phyloP scores from a whole-genome alignment of 2,797 vertebrate species.

The Brotula barbata region DNA sequence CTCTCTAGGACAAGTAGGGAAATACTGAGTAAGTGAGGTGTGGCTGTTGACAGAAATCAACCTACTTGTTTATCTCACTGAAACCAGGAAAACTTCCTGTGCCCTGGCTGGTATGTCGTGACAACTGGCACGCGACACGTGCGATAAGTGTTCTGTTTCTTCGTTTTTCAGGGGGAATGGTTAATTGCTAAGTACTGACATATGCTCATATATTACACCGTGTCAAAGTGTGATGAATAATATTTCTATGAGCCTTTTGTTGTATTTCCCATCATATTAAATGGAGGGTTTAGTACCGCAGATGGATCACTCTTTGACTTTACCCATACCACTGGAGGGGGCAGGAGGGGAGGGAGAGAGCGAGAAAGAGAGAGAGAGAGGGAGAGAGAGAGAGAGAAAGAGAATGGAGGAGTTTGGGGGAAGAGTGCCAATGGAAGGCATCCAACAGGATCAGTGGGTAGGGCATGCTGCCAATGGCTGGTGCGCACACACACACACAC shows the following conservation, averaged over 20 bases:
- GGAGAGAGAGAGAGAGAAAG: slow-evolving; percentile 33
- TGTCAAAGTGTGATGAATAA: slow-evolving; percentile 18
- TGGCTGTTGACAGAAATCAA: slow-evolving; percentile 9
- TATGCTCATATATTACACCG: slow-evolving; percentile 7
- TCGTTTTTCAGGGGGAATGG: slow-evolving; percentile 7
- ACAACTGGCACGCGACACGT: background rate
- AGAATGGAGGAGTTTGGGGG: slow-evolving; percentile 58
- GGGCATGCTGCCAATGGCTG: slow-evolving; percentile 74
- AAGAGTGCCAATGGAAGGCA: slow-evolving; percentile 74
- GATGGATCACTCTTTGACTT: slow-evolving; percentile 30
- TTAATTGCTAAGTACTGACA: slow-evolving; percentile 1
- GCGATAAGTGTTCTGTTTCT: background rate
- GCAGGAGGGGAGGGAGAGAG: too few species aligned
- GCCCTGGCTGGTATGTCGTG: slow-evolving; percentile 9
- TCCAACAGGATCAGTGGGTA: slow-evolving; percentile 77
- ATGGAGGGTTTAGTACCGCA: slow-evolving; percentile 41
- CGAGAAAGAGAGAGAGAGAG: slow-evolving; percentile 25
- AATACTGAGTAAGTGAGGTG: too few species aligned
- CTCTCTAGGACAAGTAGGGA: too few species aligned
- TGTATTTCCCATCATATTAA: slow-evolving; percentile 49
- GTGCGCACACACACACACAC: slow-evolving; percentile 62
- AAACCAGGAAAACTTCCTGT: slow-evolving; percentile 22
- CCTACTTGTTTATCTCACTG: slow-evolving; percentile 7
- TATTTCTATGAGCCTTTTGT: slow-evolving; percentile 22
- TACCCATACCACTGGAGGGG: slow-evolving; percentile 27